phyloP scores from a whole-genome alignment of 2,113 vertebrate genomes.

The Shinisaurus crocodilurus region DNA sequence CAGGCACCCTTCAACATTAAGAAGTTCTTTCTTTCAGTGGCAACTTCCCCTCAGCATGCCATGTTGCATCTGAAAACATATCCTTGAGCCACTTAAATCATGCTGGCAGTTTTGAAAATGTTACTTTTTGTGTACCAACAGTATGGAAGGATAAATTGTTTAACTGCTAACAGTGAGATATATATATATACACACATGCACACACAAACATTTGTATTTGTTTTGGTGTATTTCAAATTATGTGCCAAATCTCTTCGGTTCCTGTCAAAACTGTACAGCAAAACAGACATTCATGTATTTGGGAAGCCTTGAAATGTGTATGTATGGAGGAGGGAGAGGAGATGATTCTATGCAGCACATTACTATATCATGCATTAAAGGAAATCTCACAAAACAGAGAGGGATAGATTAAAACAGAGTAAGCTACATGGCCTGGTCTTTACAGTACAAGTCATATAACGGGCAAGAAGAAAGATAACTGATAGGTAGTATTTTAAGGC shows the following conservation, averaged over 20 bases:
- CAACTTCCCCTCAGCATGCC: too few relatives aligned
- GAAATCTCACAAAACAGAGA: constrained; percentile 23
- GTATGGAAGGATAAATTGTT: constrained; percentile 2
- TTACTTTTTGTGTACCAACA: not conserved
- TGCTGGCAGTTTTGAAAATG: not conserved
- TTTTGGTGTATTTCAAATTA: constrained; percentile 32
- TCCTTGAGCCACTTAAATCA: not conserved
- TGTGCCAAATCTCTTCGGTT: constrained; percentile 24
- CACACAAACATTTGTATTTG: constrained; percentile 18
- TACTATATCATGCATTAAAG: constrained; percentile 34
- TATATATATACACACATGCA: not conserved
- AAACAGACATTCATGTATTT: not conserved
- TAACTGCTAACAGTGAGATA: not conserved
- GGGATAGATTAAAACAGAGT: constrained; percentile 47
- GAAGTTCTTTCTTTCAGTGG: not conserved
- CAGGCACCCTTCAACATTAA: not conserved
- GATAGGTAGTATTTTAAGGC: constrained; percentile 98
- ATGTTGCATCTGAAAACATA: not conserved
- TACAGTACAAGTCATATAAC: constrained; percentile 65
- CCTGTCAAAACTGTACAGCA: not conserved
- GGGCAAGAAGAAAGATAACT: constrained; percentile 85
- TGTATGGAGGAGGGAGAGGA: not conserved
- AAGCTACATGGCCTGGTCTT: constrained; percentile 59
- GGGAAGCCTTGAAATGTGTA: constrained; percentile 5
- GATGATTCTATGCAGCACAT: not conserved